Evolutionary conservation across 2,888 invertebrate species (phyloP).

Genomic region (Cyaniris semiargus): DNA sequence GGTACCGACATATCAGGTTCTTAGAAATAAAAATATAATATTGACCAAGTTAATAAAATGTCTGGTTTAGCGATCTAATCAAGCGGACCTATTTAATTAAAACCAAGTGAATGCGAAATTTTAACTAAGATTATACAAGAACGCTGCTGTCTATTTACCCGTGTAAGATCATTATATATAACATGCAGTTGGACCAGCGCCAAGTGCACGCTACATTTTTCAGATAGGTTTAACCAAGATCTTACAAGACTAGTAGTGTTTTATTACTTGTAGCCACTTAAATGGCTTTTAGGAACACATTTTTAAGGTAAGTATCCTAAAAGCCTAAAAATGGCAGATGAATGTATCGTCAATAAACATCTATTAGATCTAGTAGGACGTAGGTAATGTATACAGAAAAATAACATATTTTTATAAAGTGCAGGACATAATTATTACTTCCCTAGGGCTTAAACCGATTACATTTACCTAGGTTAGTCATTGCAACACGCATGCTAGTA

Average conservation of each 20-base stretch:
- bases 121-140: neutral
- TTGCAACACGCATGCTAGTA: neutral
- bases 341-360: no score
- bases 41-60: no score
- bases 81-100: neutral
- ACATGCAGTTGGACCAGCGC: neutral
- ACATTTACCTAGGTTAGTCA: neutral
- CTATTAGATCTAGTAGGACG: no score
- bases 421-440: neutral
- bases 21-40: no score
- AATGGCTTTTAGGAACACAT: neutral
- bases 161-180: neutral
- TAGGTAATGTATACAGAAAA: neutral
- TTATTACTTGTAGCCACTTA: no score
- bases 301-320: no score
- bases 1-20: no score
- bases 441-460: neutral
- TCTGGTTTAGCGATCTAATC: neutral
- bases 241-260: neutral
- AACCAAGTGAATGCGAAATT: neutral
- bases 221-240: neutral
- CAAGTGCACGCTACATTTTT: slow-evolving; percentile 1
- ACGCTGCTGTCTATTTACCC: neutral
- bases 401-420: neutral
- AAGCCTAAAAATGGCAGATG: no score